These are phyloP conservation scores for Drosophila teissieri DNA, from an alignment of 1,140 invertebrate genomes.

Conservation along the genomic window DNA sequence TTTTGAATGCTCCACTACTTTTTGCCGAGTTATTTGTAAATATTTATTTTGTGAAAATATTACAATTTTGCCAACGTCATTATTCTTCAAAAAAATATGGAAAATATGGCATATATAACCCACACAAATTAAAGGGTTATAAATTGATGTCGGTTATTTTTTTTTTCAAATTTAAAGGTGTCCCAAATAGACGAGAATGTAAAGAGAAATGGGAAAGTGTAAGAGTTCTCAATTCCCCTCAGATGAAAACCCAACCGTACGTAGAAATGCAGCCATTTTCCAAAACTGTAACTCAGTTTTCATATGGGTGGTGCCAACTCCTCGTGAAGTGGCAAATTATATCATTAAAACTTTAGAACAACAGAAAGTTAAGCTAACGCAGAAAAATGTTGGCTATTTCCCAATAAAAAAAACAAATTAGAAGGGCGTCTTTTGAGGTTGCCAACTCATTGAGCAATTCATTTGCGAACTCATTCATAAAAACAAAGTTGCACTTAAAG, in stretches of 20 bases:
- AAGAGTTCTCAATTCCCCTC: constrained; percentile 9
- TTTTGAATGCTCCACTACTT: too few species aligned
- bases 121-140: too few species aligned
- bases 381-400: constrained; percentile 20
- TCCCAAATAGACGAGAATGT: neutral
- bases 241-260: neutral
- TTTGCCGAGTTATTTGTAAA: too few species aligned
- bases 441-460: constrained; percentile 17
- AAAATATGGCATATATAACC: too few species aligned
- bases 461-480: constrained; percentile 23
- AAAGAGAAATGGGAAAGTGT: constrained; percentile 5
- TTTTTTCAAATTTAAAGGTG: neutral
- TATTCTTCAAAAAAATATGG: too few species aligned
- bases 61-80: too few species aligned
- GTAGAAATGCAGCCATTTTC: constrained; percentile 44
- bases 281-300: constrained; percentile 35
- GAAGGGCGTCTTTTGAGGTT: neutral
- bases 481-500: constrained; percentile 16
- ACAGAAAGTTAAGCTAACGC: constrained; percentile 22
- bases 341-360: constrained; percentile 64
- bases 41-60: too few species aligned
- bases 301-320: neutral
- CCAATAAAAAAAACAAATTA: constrained; percentile 6
- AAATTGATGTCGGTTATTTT: too few species aligned
- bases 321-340: constrained; percentile 59